Percentiles rank a stretch among this genome's conserved stretches.
Evolutionary conservation across 2,888 invertebrate species (phyloP).

Genomic region (Tetranychus truncatus): DNA sequence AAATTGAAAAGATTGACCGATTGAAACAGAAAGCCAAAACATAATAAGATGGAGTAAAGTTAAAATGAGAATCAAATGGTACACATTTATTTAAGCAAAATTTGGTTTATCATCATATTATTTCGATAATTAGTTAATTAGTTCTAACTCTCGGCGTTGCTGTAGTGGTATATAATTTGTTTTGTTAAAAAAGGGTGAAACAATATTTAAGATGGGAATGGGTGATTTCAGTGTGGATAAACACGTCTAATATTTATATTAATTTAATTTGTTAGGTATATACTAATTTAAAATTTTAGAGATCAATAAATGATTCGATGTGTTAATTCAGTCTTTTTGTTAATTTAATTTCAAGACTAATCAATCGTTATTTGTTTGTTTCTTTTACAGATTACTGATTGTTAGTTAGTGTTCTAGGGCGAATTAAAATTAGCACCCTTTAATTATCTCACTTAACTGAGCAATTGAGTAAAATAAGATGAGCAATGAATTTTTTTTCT

Average conservation of each 20-base stretch:
- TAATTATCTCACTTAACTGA: neutral
- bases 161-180: no score
- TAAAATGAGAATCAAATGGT: no score
- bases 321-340: neutral
- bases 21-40: neutral
- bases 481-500: constrained; percentile 2
- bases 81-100: neutral
- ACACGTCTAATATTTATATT: no score
- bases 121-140: constrained; percentile 1
- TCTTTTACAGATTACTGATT: neutral
- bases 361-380: neutral
- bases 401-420: neutral
- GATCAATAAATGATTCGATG: neutral
- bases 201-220: no score
- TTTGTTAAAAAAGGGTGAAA: no score
- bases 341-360: neutral
- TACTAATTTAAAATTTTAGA: constrained; percentile 1
- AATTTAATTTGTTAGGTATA: no score
- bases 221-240: no score
- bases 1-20: constrained; percentile 12
- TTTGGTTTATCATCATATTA: neutral
- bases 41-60: neutral
- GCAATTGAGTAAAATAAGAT: neutral
- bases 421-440: neutral
- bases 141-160: no score